These are phyloP conservation scores for Aleiodes sp. DNA, from an alignment of 1,140 invertebrate species.

Conservation along the genomic window DNA sequence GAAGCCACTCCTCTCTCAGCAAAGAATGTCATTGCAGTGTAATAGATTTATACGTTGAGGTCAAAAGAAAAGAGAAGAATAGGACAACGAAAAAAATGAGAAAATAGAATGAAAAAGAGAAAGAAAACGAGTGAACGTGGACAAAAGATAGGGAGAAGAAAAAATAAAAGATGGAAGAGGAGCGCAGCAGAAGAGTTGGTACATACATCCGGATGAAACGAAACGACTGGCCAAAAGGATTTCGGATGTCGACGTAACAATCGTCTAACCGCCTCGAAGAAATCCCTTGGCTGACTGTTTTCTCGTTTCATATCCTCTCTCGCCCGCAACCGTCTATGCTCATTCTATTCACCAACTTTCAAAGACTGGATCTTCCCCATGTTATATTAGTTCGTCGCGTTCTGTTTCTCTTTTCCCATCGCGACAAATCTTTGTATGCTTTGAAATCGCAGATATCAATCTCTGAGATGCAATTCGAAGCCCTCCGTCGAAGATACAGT, in stretches of 20 bases:
- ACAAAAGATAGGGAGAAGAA: not conserved
- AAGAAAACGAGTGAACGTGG: conserved; percentile 8
- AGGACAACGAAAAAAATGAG: not conserved
- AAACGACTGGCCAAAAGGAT: conserved; percentile 31
- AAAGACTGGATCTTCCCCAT: conserved; percentile 1
- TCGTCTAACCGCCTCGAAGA: conserved; percentile 25
- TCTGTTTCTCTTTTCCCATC: too few relatives aligned
- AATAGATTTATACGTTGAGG: conserved; percentile 48
- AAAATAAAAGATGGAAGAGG: not conserved
- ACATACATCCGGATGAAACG: conserved; percentile 33
- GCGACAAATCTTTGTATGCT: too few relatives aligned
- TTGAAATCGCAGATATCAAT: too few relatives aligned
- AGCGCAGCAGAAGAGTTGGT: not conserved
- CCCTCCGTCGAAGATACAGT: too few relatives aligned
- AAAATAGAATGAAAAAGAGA: too few relatives aligned
- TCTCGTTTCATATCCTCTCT: conserved; percentile 17
- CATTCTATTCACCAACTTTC: conserved; percentile 22
- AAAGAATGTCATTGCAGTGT: conserved; percentile 36
- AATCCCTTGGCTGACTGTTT: conserved; percentile 27
- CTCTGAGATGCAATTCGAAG: too few relatives aligned
- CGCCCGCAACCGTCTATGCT: conserved; percentile 1
- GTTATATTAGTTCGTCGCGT: too few relatives aligned
- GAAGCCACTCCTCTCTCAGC: not conserved
- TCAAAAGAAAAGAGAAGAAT: not conserved
- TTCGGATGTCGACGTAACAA: conserved; percentile 34